phyloP scores from a whole-genome alignment of 2,797 vertebrate genomes.

The Petrocephalus schoutedeni region DNA sequence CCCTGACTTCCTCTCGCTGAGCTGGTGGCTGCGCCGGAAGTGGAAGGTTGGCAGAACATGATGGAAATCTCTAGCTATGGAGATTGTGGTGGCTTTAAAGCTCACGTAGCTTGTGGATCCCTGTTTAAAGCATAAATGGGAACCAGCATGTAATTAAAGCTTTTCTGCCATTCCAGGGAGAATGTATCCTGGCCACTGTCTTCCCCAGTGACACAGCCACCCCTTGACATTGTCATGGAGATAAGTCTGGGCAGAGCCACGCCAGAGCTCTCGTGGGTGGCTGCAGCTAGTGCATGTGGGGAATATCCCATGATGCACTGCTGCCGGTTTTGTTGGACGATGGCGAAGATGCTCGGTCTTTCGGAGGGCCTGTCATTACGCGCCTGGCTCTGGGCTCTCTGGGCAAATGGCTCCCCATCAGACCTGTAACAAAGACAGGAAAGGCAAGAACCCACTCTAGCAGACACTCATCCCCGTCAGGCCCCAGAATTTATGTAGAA shows the following conservation, averaged over 20 bases:
- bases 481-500: background rate
- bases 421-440: background rate
- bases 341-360: background rate
- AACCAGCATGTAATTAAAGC: background rate
- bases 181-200: background rate
- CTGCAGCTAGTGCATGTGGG: too few species aligned
- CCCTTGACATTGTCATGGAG: background rate
- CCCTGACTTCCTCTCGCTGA: conserved; percentile 40
- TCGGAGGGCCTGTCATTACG: background rate
- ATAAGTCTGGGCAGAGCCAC: background rate
- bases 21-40: conserved; percentile 13
- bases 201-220: background rate
- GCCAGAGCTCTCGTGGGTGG: background rate
- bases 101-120: background rate
- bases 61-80: background rate
- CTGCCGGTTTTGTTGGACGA: background rate
- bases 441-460: background rate
- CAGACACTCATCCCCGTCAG: background rate
- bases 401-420: background rate
- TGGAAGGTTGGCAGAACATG: background rate
- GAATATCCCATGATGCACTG: background rate
- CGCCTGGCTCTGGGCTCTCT: background rate
- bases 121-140: background rate
- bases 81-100: background rate
- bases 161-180: background rate